phyloP scores from a whole-genome alignment of 1,140 invertebrate species.

The Hirudo medicinalis region DNA sequence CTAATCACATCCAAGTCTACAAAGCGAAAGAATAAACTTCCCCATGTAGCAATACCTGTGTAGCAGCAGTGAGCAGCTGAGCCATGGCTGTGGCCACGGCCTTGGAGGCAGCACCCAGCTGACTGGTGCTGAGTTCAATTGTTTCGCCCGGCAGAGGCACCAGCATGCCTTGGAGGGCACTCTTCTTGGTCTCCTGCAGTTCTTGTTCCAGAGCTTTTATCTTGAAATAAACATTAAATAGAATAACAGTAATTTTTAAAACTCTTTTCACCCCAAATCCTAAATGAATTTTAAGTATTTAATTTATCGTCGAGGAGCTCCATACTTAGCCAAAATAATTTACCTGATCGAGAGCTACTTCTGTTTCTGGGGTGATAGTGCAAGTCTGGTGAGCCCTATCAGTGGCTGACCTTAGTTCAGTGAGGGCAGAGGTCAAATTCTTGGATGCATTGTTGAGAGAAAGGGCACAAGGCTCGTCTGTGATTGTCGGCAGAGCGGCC shows the following conservation, averaged over 20 bases:
- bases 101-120: constrained; percentile 56
- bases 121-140: constrained; percentile 59
- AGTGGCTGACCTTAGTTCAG: constrained; percentile 65
- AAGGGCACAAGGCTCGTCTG: constrained; percentile 60
- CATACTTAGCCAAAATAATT: neutral
- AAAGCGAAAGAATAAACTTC: neutral
- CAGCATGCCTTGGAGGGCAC: constrained; percentile 55
- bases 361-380: constrained; percentile 60
- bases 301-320: no score
- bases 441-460: constrained; percentile 60
- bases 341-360: constrained; percentile 57
- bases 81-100: constrained; percentile 57
- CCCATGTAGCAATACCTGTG: constrained; percentile 50
- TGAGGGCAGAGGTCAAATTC: constrained; percentile 58
- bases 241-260: neutral
- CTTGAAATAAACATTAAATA: neutral
- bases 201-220: constrained; percentile 57
- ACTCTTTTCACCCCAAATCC: no score
- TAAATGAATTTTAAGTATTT: no score
- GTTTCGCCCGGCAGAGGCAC: constrained; percentile 74
- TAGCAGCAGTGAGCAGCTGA: constrained; percentile 67
- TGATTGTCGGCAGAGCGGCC: constrained; percentile 69
- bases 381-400: constrained; percentile 65
- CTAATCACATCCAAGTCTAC: neutral
- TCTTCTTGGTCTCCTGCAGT: constrained; percentile 62